Conservation (phyloP, 2,888 invertebrate species). For the Brachyptera putata region DNA sequence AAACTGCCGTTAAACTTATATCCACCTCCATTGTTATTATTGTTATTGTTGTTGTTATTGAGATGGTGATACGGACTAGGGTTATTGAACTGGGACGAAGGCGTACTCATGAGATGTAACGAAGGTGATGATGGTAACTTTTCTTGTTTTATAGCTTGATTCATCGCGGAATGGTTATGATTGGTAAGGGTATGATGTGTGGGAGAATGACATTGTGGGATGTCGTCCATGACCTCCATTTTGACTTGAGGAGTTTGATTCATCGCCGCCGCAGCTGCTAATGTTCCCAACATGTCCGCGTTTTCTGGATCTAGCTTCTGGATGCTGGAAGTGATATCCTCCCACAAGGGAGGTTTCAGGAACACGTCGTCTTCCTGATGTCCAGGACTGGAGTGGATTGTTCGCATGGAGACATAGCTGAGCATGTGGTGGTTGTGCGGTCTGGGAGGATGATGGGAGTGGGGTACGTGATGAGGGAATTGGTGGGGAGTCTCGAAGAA, state of each 20-base stretch:
- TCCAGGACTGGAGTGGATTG: slow-evolving; percentile 47
- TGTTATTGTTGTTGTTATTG: slow-evolving; percentile 42
- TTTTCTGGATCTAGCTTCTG: slow-evolving; percentile 87
- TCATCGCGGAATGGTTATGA: slow-evolving; percentile 40
- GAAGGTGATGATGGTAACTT: slow-evolving; percentile 46
- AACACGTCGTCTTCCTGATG: slow-evolving; percentile 76
- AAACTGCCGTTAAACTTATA: slow-evolving; percentile 30
- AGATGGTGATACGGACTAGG: slow-evolving; percentile 41
- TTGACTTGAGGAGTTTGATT: slow-evolving; percentile 60
- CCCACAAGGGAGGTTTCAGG: slow-evolving; percentile 79
- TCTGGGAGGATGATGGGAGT: slow-evolving; percentile 34
- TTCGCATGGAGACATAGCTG: slow-evolving; percentile 53
- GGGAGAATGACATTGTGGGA: slow-evolving; percentile 35
- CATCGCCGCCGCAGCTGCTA: slow-evolving; percentile 56
- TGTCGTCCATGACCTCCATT: slow-evolving; percentile 68
- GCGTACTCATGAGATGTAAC: slow-evolving; percentile 53
- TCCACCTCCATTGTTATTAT: slow-evolving; percentile 39
- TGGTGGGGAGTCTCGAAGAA: slow-evolving; percentile 57
- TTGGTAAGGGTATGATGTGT: slow-evolving; percentile 43
- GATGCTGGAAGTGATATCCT: slow-evolving; percentile 86
- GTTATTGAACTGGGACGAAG: slow-evolving; percentile 47
- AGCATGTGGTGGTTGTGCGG: slow-evolving; percentile 39
- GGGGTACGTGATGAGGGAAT: slow-evolving; percentile 21
- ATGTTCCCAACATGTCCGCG: slow-evolving; percentile 83
- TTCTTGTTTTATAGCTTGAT: slow-evolving; percentile 34